Evolutionary conservation across 2,888 invertebrate genomes (phyloP), one percentile per base, ranked within the genome.

Genomic region (Resseliella maxima): DNA sequence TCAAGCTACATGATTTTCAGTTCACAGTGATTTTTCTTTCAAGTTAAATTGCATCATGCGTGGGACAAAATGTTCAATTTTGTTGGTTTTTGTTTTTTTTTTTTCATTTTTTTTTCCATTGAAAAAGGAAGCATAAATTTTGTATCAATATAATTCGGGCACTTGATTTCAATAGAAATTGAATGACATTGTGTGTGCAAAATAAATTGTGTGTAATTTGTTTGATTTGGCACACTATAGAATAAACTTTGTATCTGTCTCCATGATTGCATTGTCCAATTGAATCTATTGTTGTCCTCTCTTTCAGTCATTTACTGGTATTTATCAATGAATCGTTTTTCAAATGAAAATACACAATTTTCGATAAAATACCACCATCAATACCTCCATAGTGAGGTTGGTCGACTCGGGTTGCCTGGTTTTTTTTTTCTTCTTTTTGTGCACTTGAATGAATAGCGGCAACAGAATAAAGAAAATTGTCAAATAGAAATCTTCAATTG

Each of bases 81-180:
- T n/a, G n/a, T n/a, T n/a, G n/a, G n/a, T n/a, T n/a, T n/a, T n/a
- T n/a, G n/a, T n/a, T n/a, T n/a, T n/a, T n/a, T n/a, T n/a, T n/a
- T n/a, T n/a, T n/a, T n/a, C 41, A 50, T 50, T 50, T 50, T 50
- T 50, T 18, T 15, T 50, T 50, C 46, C 12, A 50, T 15, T 50
- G 46, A 18, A 50, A 50, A 59, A 59, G 59, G 24, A 59, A 59
- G 24, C 59, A 59, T 59, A 50, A 50, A 59, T 59, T 59, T n/a
- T 59, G n/a, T 59, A 24, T 27, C 59, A 5, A n/a, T 24, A 2
- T 59, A 3, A 2, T 12, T 24, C 59, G 6, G 2, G 59, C 59
- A 59, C 59, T 59, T 59, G 59, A 59, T 59, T 59, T 59, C 59
- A 59, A 59, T 59, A 27, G 59, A 59, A n/a, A 59, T 59, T 6